phyloP scores from a whole-genome alignment of 2,888 invertebrate species.

The Megamerina dolium region DNA sequence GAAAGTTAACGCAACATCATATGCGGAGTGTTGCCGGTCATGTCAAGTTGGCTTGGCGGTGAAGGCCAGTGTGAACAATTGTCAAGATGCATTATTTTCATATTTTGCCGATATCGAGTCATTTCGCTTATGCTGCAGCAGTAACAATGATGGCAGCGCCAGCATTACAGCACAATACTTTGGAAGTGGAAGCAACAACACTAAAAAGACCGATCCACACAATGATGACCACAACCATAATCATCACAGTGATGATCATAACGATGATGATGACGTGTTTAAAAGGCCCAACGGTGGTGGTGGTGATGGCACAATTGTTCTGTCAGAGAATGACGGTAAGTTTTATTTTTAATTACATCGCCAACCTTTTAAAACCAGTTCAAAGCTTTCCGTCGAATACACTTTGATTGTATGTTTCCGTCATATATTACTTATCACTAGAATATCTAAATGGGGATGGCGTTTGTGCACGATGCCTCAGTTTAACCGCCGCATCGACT shows the following conservation, averaged over 20 bases:
- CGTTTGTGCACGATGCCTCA: no score
- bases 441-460: no score
- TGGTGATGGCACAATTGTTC: conserved; percentile 29
- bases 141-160: conserved; percentile 9
- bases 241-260: conserved; percentile 16
- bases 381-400: no score
- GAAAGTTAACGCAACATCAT: conserved; percentile 30
- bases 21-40: conserved; percentile 58
- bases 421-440: no score
- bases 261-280: background rate
- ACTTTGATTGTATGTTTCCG: no score
- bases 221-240: conserved; percentile 6
- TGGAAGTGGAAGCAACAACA: background rate
- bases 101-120: conserved; percentile 52
- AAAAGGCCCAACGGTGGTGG: no score
- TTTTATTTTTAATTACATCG: background rate
- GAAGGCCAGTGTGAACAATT: conserved; percentile 52
- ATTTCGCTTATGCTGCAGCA: conserved; percentile 57
- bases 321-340: conserved; percentile 32
- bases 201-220: background rate
- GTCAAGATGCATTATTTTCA: conserved; percentile 52
- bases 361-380: no score
- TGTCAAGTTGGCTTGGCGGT: conserved; percentile 60
- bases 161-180: conserved; percentile 1
- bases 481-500: no score